Conservation (phyloP, 2,797 vertebrate species). For the Gallinago stenura region DNA sequence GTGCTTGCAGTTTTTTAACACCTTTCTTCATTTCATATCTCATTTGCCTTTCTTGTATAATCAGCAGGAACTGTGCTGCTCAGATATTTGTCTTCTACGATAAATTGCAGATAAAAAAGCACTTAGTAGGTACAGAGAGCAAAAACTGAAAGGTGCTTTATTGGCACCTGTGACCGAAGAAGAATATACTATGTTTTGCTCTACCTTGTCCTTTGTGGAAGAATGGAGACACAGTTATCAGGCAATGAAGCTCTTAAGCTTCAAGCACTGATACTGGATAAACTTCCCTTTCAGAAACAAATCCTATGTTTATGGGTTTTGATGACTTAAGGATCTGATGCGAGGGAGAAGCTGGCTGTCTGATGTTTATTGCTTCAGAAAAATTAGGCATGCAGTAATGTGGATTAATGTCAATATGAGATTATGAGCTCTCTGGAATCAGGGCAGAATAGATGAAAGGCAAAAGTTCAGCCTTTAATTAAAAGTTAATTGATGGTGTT, state of each 20-base stretch:
- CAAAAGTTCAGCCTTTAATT: slow-evolving; percentile 60
- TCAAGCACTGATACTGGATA: neutral
- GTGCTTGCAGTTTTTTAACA: neutral
- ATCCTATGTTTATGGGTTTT: neutral
- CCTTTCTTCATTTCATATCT: neutral
- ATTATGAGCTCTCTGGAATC: slow-evolving; percentile 38
- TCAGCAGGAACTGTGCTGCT: neutral
- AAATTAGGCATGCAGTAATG: neutral
- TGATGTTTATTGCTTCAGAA: slow-evolving; percentile 44
- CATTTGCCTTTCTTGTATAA: neutral
- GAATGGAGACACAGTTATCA: neutral
- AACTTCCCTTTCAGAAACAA: slow-evolving; percentile 14
- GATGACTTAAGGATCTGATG: neutral
- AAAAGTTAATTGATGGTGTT: slow-evolving; percentile 58
- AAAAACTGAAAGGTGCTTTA: neutral
- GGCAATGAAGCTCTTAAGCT: neutral
- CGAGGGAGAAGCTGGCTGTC: neutral
- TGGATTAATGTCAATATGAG: neutral
- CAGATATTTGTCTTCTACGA: neutral
- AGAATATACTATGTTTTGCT: neutral
- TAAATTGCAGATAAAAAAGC: neutral
- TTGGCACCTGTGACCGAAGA: neutral
- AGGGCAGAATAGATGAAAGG: slow-evolving; percentile 54
- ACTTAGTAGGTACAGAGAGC: neutral
- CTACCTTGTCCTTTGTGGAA: neutral